Evolutionary conservation across 1,140 invertebrate species (phyloP), one percentile per base, ranked within the genome.

Genomic region (Drosophila tani): DNA sequence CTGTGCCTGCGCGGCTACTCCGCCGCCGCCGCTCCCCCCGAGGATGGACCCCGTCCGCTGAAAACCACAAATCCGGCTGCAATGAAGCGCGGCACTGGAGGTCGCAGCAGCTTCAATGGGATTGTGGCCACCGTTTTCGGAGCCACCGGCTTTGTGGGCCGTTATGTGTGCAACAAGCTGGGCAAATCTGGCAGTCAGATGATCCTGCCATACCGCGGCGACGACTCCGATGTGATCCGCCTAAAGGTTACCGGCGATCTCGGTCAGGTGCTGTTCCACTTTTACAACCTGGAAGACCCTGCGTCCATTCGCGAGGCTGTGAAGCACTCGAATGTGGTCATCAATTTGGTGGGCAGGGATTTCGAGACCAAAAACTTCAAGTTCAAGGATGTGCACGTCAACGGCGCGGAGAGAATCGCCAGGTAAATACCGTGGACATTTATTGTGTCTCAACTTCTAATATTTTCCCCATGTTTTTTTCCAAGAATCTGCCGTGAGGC

Each of bases 61-160:
- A 92, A 81, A 57, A 82, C 86, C 27, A 92, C 85, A 1, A 95
- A 95, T 67, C 92, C 96, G n/a, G 91, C 95, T 35, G 92, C 93
- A 7, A 93, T 97, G 79, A 97, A 97, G 93, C 94, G 97, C 90
- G 98, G 98, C 21, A 98, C 97, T 45, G 98, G 98, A 40, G 98
- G 98, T 40, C 95, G 99, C 24, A 97, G 97, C 75, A 99, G 98
- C 85, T 99, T 99, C 91, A 99, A 97, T 94, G 99, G 99, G 0
- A 95, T 97, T 68, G 97, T 99, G 5, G 98, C 97, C 11, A 99
- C 99, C n/a, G 96, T 99, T 3, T 99, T 99, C 94, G 99, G 99
- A 38, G 95, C 95, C 45, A 96, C 95, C 57, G 99, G 99, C 11
- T 98, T 98, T 84, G 91, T 99, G 8, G 99, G 98, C 0, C 93